Evolutionary conservation across 35 echinoderm and acorn worm species (phyloP), one percentile per base, ranked within the genome.

Genomic region (Acanthaster planci): DNA sequence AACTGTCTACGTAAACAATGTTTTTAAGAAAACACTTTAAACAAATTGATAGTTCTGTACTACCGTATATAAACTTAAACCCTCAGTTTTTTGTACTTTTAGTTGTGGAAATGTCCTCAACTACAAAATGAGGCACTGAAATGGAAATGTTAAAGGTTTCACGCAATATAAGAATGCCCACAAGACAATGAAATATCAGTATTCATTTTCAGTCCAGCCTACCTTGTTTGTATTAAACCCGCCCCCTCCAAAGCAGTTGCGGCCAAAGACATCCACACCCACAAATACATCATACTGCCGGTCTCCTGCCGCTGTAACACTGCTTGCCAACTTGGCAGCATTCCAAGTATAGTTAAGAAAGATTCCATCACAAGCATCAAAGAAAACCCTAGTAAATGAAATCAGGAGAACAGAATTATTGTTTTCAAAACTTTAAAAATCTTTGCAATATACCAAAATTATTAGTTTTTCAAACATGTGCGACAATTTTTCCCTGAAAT

Each of bases 171-270:
- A n/a, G n/a, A n/a, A n/a, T n/a, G n/a, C 5, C 42, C 21, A 80
- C 40, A 37, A 51, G 5, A 40, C 18, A 29, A 15, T 6, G 21
- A 29, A 42, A 42, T 2, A 10, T 40, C 21, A 51, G 37, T 17
- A 77, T 18, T 15, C 40, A 47, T 40, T 17, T 40, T 51, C 34
- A 44, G 38, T 54, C 7, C 8, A 35, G n/a, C 40, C 0, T 91
- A 98, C 95, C 89, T 99, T 99, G 77, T 90, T 80, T 19, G 96
- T 94, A 26, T 99, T 92, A 83, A 86, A 94, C 22, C 96, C 96
- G 44, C 96, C 96, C 34, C 96, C 96, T 31, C 92, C 96, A 80
- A 88, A 99, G 40, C 92, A 94, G 34, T 89, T 89, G 42, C 96
- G 91, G 0, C 96, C 96, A 53, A 99, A 99, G 10, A 99, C 86